Percentiles rank a stretch among this genome's conserved stretches.
These are phyloP conservation scores for Frankliniella fusca DNA, from an alignment of 2,888 invertebrate species.

Conservation along the genomic window DNA sequence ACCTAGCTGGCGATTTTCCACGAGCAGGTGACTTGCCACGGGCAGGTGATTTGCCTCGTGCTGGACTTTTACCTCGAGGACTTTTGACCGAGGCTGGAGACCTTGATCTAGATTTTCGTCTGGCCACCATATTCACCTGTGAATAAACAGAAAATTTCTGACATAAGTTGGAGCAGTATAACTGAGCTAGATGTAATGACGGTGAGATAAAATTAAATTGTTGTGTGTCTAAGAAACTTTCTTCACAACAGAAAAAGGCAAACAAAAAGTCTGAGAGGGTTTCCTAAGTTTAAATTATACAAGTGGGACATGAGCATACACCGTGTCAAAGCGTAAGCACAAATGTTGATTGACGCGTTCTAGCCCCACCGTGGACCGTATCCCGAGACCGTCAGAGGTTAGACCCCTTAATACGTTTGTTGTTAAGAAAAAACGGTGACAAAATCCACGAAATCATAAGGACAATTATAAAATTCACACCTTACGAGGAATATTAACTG, in stretches of 20 bases:
- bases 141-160: background rate
- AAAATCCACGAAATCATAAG: too few relatives aligned
- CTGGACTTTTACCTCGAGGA: background rate
- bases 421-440: too few relatives aligned
- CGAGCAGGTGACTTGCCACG: constrained; percentile 46
- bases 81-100: constrained; percentile 13
- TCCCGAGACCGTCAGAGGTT: too few relatives aligned
- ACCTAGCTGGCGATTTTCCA: constrained; percentile 41
- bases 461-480: too few relatives aligned
- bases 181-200: background rate
- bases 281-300: too few relatives aligned
- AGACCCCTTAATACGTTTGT: too few relatives aligned
- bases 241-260: background rate
- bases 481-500: too few relatives aligned
- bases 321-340: too few relatives aligned
- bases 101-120: background rate
- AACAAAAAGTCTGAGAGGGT: background rate
- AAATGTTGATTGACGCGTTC: too few relatives aligned
- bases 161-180: background rate
- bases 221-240: background rate
- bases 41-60: constrained; percentile 47
- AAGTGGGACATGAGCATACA: too few relatives aligned
- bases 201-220: background rate
- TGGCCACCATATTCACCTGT: background rate
- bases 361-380: too few relatives aligned